phyloP scores from a whole-genome alignment of 2,888 invertebrate genomes.

The Pseudococcus jackbeardsleyi region DNA sequence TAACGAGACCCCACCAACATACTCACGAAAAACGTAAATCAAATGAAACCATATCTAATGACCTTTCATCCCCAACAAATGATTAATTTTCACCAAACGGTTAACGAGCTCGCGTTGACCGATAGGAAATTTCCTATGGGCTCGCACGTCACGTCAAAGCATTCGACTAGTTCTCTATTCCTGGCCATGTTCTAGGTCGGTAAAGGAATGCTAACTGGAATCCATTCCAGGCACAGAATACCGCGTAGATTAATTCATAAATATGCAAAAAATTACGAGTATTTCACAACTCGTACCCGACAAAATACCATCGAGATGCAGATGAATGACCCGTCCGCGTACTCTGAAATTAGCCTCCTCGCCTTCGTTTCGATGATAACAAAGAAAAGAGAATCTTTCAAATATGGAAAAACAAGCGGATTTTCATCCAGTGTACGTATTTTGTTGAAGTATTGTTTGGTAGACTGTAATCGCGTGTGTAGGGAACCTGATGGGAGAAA shows the following conservation, averaged over 20 bases:
- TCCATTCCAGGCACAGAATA: conserved; percentile 21
- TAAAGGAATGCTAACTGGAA: conserved; percentile 13
- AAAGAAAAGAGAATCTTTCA: neutral
- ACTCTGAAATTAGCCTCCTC: neutral
- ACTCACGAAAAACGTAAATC: neutral
- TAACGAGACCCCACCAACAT: neutral
- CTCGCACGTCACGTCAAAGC: neutral
- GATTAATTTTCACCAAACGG: neutral
- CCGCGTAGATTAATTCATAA: conserved; percentile 6
- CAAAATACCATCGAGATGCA: neutral
- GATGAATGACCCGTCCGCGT: neutral
- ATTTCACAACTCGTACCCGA: neutral
- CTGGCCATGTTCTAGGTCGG: neutral
- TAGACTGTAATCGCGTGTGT: too few relatives aligned
- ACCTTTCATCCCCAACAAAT: neutral
- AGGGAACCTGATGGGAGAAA: too few relatives aligned
- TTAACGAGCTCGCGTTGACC: neutral
- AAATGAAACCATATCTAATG: neutral
- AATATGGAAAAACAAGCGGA: neutral
- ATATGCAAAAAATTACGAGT: conserved; percentile 38
- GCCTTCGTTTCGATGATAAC: neutral
- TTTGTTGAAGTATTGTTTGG: too few relatives aligned
- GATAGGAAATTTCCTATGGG: neutral
- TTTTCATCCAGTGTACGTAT: neutral
- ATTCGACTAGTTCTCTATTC: conserved; percentile 31